Base-by-base conservation (phyloP, 2,888 invertebrate genomes). In the Callyntrura guangdongensis region DNA sequence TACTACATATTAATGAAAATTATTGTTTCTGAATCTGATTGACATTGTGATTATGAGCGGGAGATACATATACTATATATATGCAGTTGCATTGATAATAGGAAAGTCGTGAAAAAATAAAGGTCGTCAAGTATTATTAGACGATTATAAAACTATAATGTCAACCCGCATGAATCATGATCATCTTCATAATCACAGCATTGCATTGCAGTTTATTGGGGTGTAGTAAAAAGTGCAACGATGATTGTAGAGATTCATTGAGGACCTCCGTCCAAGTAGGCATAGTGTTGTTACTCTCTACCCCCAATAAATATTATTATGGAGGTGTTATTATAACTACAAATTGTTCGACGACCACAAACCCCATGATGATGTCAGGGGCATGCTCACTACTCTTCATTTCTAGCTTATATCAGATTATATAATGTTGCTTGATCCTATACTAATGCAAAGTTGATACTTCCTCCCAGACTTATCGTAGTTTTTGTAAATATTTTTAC, bases 151-250 rank as follows among this genome's bases (percentile, higher is more conserved):
- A 5, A 17, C 20, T 45, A 36, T 61, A 81, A 81, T 81, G 61
- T 61, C 59, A 81, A 61, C 45, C 12, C 36, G 2, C 36, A 36
- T 36, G 36, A 36, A 36, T 36, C 36, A 36, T 36, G 36, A 81
- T 61, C 59, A 81, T 81, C 81, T 61, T 61, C 61, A 81, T 81
- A 81, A 59, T 45, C 17, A 81, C 47, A 9, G 2, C 47, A 74
- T 45, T 36, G 17, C 72, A 27, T n/a, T 61, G 81, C 61, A 61
- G 36, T 81, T 81, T 81, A 81, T 81, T 27, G 36, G 11, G 59
- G 61, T 81, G 81, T 61, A 81, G 81, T 81, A 81, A 81, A 81
- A 81, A 81, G 81, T 81, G 81, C 81, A 81, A 81, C 81, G 59
- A 36, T 36, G 47, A 61, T 81, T 64, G 64, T 17, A n/a, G 69